phyloP scores from a whole-genome alignment of 2,113 vertebrate genomes.

The Neoarius graeffei region DNA sequence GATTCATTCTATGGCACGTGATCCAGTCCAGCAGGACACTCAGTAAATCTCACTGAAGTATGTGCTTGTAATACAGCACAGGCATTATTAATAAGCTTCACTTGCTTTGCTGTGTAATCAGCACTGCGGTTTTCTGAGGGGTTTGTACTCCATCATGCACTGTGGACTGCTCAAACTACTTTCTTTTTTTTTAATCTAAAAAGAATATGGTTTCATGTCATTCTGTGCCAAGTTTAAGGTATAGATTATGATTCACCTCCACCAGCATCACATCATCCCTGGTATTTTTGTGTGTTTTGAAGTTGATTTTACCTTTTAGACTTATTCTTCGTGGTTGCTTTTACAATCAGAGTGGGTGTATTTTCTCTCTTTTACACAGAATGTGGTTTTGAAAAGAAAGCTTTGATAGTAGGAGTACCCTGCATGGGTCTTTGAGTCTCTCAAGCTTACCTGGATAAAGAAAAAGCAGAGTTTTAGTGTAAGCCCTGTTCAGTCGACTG shows the following conservation, averaged over 20 bases:
- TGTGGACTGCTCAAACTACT: background rate
- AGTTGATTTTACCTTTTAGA: background rate
- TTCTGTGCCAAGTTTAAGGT: background rate
- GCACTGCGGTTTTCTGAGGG: slow-evolving; percentile 3
- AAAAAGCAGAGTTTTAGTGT: slow-evolving; percentile 44
- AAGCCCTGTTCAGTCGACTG: slow-evolving; percentile 41
- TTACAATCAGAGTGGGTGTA: slow-evolving; percentile 41
- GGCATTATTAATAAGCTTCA: slow-evolving; percentile 44
- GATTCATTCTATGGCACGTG: slow-evolving; percentile 32
- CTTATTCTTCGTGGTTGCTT: slow-evolving; percentile 16
- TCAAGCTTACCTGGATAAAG: slow-evolving; percentile 40
- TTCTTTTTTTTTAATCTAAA: background rate
- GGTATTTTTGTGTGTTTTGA: background rate
- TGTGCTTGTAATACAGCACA: slow-evolving; percentile 43
- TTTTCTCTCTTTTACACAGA: slow-evolving; percentile 32
- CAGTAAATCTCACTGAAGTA: slow-evolving; percentile 45
- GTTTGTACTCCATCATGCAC: slow-evolving; percentile 13
- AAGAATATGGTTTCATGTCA: background rate
- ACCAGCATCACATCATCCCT: background rate
- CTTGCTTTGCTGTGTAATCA: slow-evolving; percentile 42
- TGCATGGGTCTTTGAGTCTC: slow-evolving; percentile 37
- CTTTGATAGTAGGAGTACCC: slow-evolving; percentile 37
- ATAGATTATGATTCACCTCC: background rate
- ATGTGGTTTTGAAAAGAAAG: slow-evolving; percentile 42
- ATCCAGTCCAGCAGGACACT: slow-evolving; percentile 40